Conservation (phyloP, 2,797 vertebrate species). For the Lacerta viridis region DNA sequence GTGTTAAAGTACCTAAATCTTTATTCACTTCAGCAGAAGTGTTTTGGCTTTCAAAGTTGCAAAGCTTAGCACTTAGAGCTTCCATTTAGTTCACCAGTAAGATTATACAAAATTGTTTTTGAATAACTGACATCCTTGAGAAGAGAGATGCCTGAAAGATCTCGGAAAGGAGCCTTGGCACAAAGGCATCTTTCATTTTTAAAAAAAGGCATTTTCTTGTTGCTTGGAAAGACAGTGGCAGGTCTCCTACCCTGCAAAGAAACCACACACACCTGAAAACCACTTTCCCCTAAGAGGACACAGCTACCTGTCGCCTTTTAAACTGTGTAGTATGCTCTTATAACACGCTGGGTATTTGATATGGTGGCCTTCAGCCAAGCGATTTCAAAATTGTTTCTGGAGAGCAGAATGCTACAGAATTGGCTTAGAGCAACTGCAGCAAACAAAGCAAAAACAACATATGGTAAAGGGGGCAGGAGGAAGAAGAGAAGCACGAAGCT, state of each 20-base stretch:
- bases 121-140: slow-evolving; percentile 45
- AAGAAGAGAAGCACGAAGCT: background rate
- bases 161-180: slow-evolving; percentile 40
- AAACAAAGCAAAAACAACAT: slow-evolving; percentile 28
- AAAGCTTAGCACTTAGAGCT: slow-evolving; percentile 30
- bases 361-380: slow-evolving; percentile 22
- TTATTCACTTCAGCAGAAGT: slow-evolving; percentile 33
- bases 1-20: slow-evolving; percentile 17
- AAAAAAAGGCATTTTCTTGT: slow-evolving; percentile 43
- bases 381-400: slow-evolving; percentile 44
- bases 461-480: background rate
- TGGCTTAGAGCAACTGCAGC: slow-evolving; percentile 17
- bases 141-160: slow-evolving; percentile 39
- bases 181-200: slow-evolving; percentile 38
- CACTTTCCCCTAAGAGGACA: slow-evolving; percentile 38
- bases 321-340: slow-evolving; percentile 24
- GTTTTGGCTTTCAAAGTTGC: slow-evolving; percentile 51
- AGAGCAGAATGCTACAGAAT: slow-evolving; percentile 27
- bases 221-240: slow-evolving; percentile 31
- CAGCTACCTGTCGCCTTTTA: slow-evolving; percentile 11
- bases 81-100: slow-evolving; percentile 44
- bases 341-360: slow-evolving; percentile 27
- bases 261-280: slow-evolving; percentile 30
- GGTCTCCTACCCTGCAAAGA: background rate
- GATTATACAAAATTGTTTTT: slow-evolving; percentile 50